Conservation (phyloP, 2,113 vertebrate species). For the Marmota flaviventris region DNA sequence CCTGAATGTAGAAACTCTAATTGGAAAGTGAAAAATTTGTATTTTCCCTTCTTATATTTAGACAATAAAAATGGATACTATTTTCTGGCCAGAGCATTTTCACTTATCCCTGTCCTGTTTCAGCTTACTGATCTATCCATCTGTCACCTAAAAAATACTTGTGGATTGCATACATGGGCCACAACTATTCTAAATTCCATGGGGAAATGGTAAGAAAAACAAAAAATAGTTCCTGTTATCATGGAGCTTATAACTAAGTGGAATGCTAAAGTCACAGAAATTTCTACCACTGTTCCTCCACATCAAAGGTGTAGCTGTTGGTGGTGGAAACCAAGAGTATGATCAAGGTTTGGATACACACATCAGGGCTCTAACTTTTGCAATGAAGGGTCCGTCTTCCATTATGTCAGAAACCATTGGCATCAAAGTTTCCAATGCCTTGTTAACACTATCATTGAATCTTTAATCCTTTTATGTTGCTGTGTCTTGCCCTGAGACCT, state of each 20-base stretch:
- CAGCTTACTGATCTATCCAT: neutral
- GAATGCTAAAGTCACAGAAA: neutral
- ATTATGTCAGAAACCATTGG: neutral
- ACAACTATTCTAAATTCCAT: neutral
- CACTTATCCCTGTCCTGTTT: neutral
- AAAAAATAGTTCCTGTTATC: neutral
- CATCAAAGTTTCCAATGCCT: neutral
- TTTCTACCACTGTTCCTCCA: neutral
- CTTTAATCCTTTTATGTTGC: neutral
- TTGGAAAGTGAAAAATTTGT: neutral
- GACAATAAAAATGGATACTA: neutral
- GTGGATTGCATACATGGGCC: neutral
- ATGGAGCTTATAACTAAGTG: neutral
- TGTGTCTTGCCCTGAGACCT: neutral
- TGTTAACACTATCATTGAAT: neutral
- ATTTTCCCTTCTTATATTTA: neutral
- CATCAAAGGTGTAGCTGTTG: neutral
- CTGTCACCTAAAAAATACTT: slow-evolving; percentile 16
- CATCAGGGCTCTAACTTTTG: neutral
- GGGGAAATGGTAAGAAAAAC: neutral
- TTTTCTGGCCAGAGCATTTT: slow-evolving; percentile 32
- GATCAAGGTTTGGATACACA: neutral
- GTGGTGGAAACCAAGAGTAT: neutral
- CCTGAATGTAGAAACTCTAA: neutral
- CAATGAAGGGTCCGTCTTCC: neutral